Base-by-base conservation (phyloP, 2,888 invertebrate species). In the Hemaris fuciformis region DNA sequence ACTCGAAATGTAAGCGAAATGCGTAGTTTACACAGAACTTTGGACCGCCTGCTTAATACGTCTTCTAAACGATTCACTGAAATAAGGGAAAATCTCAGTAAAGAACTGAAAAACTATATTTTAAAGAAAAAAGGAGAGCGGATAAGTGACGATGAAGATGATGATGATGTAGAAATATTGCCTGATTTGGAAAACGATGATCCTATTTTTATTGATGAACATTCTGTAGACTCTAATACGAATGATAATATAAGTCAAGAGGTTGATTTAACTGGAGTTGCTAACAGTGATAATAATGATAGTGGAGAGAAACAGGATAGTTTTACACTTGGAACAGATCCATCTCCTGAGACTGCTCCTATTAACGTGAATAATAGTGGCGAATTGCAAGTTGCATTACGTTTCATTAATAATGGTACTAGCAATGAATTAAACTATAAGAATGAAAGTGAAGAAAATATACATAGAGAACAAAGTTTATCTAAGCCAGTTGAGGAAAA, bases 31-130 rank as follows among this genome's bases (percentile, higher is more conserved):
- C 94, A 94, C 71, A 93, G 88, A 74, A 88, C 88, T 48, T 76
- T 94, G 56, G 94, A 94, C 65, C 91, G 94, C 60, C 79, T 94
- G 46, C 72, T 94, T 58, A 93, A 88, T 65, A 94, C 93, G 0
- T 93, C 94, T 0, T 84, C 92, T 27, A 91, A 87, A 66, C 88
- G 94, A 62, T 91, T 94, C 64, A 85, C 85, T 57, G 94, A 94
- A 77, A 91, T 94, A 31, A 81, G 93, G 56, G 93, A 93, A 58
- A 94, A 92, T 78, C 79, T 94, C 10, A 89, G 91, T 68, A 90
- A 88, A 46, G 94, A 94, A 57, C 89, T 94, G 63, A 93, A 94
- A 71, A 79, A 85, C 46, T 94, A 93, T 75, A 69, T 94, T 38
- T 73, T 80, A 57, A 91, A 84, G 61, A 92, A 91, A 73, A 66